Percentiles rank a stretch among this genome's conserved stretches.
Evolutionary conservation across 1,140 invertebrate species (phyloP).

Genomic region (Aphis gossypii): DNA sequence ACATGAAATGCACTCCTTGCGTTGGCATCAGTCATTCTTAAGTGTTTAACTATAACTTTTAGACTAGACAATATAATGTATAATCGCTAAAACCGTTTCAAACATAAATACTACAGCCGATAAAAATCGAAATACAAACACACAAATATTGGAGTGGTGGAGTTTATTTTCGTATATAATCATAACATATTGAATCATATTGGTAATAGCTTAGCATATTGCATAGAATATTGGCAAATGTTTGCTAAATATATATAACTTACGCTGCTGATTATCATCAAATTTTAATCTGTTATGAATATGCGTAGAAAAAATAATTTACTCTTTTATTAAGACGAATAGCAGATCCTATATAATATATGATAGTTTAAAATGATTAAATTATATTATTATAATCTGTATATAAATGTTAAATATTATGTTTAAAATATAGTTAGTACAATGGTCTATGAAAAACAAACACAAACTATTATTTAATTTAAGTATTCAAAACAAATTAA

Average conservation of each 20-base stretch:
- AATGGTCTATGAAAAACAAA: no score
- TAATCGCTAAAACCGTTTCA: background rate
- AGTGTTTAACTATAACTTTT: background rate
- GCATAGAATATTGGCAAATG: background rate
- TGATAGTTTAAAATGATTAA: background rate
- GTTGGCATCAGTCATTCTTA: background rate
- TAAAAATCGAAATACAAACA: background rate
- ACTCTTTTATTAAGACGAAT: background rate
- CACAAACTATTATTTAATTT: background rate
- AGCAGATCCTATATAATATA: background rate
- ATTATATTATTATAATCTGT: background rate
- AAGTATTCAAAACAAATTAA: background rate
- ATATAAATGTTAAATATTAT: background rate
- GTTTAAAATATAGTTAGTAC: background rate
- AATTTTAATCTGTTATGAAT: background rate
- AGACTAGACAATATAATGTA: background rate
- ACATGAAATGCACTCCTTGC: background rate
- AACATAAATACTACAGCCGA: background rate
- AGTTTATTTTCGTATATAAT: constrained; percentile 7
- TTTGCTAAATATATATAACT: background rate
- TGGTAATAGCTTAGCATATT: background rate
- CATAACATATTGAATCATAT: background rate
- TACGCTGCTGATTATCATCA: background rate
- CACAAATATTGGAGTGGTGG: background rate
- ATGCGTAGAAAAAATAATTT: background rate